Percentiles rank a stretch among this genome's conserved stretches.
These are phyloP conservation scores for Flexamia atlantica DNA, from an alignment of 2,888 invertebrate species.

Conservation along the genomic window DNA sequence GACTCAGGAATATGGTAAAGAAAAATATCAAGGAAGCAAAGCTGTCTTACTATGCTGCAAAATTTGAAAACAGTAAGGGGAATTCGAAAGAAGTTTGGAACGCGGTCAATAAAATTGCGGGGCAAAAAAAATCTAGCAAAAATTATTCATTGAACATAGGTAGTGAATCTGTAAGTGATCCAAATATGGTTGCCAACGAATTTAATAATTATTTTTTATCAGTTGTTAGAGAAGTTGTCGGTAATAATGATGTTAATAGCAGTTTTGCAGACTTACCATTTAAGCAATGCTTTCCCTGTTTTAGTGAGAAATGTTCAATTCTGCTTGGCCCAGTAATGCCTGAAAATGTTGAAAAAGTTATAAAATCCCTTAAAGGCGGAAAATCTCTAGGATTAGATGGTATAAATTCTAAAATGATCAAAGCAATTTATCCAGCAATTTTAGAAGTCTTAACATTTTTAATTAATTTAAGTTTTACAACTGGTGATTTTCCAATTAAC, in stretches of 20 bases:
- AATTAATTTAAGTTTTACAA: conserved; percentile 23
- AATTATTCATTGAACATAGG: conserved; percentile 1
- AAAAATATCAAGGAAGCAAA: conserved; percentile 5
- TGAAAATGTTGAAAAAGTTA: not conserved
- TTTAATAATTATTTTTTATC: conserved; percentile 43
- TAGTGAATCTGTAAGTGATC: not conserved
- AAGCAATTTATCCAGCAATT: conserved; percentile 5
- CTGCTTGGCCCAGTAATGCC: not conserved
- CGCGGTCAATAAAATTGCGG: conserved; percentile 20
- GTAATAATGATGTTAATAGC: not conserved
- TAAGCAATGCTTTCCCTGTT: not conserved
- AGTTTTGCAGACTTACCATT: not conserved
- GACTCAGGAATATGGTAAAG: conserved; percentile 41
- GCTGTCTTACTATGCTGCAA: conserved; percentile 5
- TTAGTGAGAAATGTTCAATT: not conserved
- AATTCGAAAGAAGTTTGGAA: conserved; percentile 5
- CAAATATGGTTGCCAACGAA: not conserved
- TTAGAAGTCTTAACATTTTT: conserved; percentile 10
- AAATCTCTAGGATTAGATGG: conserved; percentile 13
- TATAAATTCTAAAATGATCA: not conserved
- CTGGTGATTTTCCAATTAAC: not conserved
- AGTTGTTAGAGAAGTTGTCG: conserved; percentile 7
- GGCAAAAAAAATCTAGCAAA: not conserved
- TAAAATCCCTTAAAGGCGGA: not conserved
- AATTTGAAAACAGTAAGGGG: not conserved